Evolutionary conservation across 2,888 invertebrate genomes (phyloP).

Genomic region (Parelbella ahira): DNA sequence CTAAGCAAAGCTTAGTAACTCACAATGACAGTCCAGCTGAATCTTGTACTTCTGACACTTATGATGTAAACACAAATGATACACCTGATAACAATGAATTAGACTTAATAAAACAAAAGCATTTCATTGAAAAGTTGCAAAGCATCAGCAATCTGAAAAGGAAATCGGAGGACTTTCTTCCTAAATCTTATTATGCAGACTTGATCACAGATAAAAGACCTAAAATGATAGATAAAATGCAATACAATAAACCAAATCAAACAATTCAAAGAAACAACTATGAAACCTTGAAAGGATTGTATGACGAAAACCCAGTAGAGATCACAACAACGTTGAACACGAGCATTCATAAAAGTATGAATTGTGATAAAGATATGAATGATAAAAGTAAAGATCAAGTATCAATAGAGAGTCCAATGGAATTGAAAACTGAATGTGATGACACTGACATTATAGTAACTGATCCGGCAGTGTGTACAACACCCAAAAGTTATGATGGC

Average conservation of each 20-base stretch:
- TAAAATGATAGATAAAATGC: slow-evolving; percentile 61
- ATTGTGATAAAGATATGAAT: slow-evolving; percentile 44
- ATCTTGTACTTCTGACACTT: slow-evolving; percentile 53
- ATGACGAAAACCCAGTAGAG: slow-evolving; percentile 61
- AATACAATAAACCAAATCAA: slow-evolving; percentile 49
- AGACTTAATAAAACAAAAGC: slow-evolving; percentile 61
- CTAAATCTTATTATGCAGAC: slow-evolving; percentile 66
- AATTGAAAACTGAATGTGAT: slow-evolving; percentile 72
- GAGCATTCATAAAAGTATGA: slow-evolving; percentile 42
- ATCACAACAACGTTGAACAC: slow-evolving; percentile 53
- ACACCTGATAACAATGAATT: slow-evolving; percentile 49
- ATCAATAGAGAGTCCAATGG: slow-evolving; percentile 44
- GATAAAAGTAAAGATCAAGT: slow-evolving; percentile 51
- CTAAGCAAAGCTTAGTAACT: slow-evolving; percentile 50
- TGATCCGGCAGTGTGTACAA: slow-evolving; percentile 65
- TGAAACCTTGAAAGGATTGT: slow-evolving; percentile 58
- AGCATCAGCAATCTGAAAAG: slow-evolving; percentile 67
- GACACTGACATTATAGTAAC: slow-evolving; percentile 70
- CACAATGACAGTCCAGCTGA: slow-evolving; percentile 53
- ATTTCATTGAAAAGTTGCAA: slow-evolving; percentile 69
- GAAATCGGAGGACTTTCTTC: slow-evolving; percentile 70
- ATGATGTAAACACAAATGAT: slow-evolving; percentile 49
- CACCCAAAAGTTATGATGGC: slow-evolving; percentile 58
- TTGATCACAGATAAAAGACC: slow-evolving; percentile 60
- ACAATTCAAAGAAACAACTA: slow-evolving; percentile 48